Conservation (phyloP, 2,888 invertebrate genomes). For the Barypeithes pellucidus region DNA sequence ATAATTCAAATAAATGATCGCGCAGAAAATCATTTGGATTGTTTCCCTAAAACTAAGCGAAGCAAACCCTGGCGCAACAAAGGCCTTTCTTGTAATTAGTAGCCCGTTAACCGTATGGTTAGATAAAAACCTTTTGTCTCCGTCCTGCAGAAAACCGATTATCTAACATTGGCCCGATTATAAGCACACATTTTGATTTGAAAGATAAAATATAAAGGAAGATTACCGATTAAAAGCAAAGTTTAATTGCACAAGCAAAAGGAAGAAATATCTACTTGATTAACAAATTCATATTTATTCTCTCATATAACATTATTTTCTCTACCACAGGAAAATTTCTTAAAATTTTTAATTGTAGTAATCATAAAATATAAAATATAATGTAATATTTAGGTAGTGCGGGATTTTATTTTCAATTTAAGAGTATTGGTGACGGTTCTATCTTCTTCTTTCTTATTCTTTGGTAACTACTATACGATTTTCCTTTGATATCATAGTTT, state of each 20-base stretch:
- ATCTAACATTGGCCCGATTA: conserved; percentile 61
- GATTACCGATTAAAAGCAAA: background rate
- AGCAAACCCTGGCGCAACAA: conserved; percentile 36
- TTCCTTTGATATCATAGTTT: no score
- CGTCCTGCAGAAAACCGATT: conserved; percentile 55
- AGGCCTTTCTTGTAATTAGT: conserved; percentile 49
- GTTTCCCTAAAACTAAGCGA: conserved; percentile 36
- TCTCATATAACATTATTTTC: no score
- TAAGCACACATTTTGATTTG: conserved; percentile 51
- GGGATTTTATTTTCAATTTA: no score
- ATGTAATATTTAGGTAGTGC: no score
- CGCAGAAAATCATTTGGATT: conserved; percentile 32
- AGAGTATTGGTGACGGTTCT: no score
- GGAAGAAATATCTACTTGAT: background rate
- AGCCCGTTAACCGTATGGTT: conserved; percentile 37
- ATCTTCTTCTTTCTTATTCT: no score
- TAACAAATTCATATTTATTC: no score
- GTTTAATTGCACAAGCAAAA: background rate
- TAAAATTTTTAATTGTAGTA: no score
- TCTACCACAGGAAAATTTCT: no score
- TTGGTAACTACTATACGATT: no score
- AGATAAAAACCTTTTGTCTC: conserved; percentile 51
- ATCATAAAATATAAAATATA: no score
- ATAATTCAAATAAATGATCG: conserved; percentile 35
- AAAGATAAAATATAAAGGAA: conserved; percentile 14